phyloP scores from a whole-genome alignment of 1,140 invertebrate species.

The Anoplophora glabripennis region DNA sequence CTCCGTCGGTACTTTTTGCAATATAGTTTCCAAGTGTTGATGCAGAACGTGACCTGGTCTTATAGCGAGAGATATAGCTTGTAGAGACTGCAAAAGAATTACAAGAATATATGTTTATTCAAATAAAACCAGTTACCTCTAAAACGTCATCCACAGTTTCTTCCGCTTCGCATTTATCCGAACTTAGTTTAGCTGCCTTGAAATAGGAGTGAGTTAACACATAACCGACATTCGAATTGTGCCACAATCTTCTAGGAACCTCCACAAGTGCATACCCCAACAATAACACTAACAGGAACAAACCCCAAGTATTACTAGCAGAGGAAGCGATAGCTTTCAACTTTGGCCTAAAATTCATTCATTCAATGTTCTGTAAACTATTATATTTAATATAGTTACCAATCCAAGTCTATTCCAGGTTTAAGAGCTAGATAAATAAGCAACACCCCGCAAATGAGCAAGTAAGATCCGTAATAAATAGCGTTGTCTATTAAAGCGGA shows the following conservation, averaged over 20 bases:
- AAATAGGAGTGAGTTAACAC: slow-evolving; percentile 90
- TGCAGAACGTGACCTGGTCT: slow-evolving; percentile 67
- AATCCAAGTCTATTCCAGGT: slow-evolving; percentile 84
- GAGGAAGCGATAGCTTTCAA: slow-evolving; percentile 97
- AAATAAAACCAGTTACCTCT: slow-evolving; percentile 61
- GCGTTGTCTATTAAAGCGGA: slow-evolving; percentile 95
- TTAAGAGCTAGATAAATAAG: slow-evolving; percentile 93
- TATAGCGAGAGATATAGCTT: slow-evolving; percentile 66
- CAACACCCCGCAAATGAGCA: slow-evolving; percentile 91
- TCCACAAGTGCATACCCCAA: slow-evolving; percentile 97
- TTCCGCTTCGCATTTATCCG: slow-evolving; percentile 96
- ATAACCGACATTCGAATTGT: slow-evolving; percentile 75
- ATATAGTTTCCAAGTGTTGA: slow-evolving; percentile 78
- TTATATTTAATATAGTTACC: slow-evolving; percentile 55
- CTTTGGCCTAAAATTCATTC: slow-evolving; percentile 63
- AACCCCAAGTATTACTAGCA: slow-evolving; percentile 98
- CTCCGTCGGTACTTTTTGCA: slow-evolving; percentile 80
- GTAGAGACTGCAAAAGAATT: slow-evolving; percentile 60
- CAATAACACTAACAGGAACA: slow-evolving; percentile 91
- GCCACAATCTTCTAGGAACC: slow-evolving; percentile 88
- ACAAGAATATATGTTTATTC: slow-evolving; percentile 4
- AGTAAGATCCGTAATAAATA: slow-evolving; percentile 97
- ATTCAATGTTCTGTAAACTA: not conserved
- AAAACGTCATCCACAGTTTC: slow-evolving; percentile 93
- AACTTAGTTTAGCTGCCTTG: slow-evolving; percentile 93